Evolutionary conservation across 2,113 vertebrate species (phyloP).

Genomic region (Mustela lutreola): DNA sequence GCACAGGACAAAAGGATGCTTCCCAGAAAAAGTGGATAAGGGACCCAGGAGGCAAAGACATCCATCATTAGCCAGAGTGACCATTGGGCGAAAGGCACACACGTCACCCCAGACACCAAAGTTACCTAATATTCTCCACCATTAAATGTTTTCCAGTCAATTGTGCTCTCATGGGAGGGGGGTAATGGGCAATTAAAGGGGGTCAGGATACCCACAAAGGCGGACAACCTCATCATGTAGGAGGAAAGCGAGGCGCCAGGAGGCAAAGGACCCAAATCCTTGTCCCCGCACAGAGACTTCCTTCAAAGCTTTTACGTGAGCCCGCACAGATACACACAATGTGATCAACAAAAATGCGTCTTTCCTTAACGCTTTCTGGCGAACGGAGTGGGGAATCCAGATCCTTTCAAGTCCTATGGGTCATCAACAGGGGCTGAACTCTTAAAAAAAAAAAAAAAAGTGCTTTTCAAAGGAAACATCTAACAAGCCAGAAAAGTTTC

Average conservation of each 20-base stretch:
- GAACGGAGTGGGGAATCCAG: neutral
- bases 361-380: neutral
- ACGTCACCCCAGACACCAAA: neutral
- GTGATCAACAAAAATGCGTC: neutral
- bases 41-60: neutral
- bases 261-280: neutral
- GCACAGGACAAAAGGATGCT: neutral
- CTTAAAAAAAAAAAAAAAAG: neutral
- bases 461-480: slow-evolving; percentile 18
- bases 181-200: neutral
- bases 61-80: neutral
- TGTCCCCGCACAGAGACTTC: neutral
- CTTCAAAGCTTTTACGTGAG: neutral
- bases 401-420: neutral
- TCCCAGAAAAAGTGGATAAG: neutral
- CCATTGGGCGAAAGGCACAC: neutral
- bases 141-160: neutral
- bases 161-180: neutral
- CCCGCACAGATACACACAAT: accelerated
- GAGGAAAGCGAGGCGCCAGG: neutral
- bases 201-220: neutral
- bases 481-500: neutral
- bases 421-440: neutral
- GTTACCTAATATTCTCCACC: neutral
- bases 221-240: neutral